phyloP scores from a whole-genome alignment of 1,140 invertebrate genomes.

The Asbolus verrucosus region DNA sequence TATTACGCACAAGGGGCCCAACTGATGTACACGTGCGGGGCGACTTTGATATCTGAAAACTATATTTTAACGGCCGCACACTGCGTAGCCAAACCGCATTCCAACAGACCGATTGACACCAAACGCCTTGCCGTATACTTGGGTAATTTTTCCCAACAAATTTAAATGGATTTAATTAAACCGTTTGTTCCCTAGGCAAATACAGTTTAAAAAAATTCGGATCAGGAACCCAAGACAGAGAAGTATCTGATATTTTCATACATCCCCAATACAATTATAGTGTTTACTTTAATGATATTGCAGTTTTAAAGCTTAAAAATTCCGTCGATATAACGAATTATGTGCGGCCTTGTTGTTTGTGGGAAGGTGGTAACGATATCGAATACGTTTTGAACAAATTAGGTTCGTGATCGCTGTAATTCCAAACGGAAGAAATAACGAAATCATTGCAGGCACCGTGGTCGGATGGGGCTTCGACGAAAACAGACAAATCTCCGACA shows the following conservation, averaged over 20 bases:
- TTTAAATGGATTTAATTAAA: constrained; percentile 35
- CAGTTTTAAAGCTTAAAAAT: constrained; percentile 67
- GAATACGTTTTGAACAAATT: constrained; percentile 66
- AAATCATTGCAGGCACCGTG: constrained; percentile 66
- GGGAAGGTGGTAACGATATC: constrained; percentile 67
- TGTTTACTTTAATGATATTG: constrained; percentile 70
- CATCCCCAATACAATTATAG: constrained; percentile 71
- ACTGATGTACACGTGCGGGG: constrained; percentile 60
- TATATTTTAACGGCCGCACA: constrained; percentile 62
- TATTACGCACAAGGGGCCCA: constrained; percentile 56
- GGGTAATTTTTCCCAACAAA: no score
- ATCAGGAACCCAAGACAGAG: constrained; percentile 55
- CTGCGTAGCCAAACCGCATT: constrained; percentile 59
- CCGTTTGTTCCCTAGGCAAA: constrained; percentile 62
- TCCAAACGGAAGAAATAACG: neutral
- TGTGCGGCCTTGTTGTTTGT: constrained; percentile 73
- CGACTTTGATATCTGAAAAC: constrained; percentile 56
- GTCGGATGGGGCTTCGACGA: constrained; percentile 76
- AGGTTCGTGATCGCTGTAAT: constrained; percentile 61
- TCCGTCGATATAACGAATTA: constrained; percentile 66
- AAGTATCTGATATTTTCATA: constrained; percentile 67
- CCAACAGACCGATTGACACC: constrained; percentile 49
- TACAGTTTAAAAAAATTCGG: constrained; percentile 68
- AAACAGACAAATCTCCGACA: constrained; percentile 67
- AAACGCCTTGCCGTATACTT: constrained; percentile 57